phyloP scores from a whole-genome alignment of 2,113 vertebrate genomes.

The Macrotis lagotis region DNA sequence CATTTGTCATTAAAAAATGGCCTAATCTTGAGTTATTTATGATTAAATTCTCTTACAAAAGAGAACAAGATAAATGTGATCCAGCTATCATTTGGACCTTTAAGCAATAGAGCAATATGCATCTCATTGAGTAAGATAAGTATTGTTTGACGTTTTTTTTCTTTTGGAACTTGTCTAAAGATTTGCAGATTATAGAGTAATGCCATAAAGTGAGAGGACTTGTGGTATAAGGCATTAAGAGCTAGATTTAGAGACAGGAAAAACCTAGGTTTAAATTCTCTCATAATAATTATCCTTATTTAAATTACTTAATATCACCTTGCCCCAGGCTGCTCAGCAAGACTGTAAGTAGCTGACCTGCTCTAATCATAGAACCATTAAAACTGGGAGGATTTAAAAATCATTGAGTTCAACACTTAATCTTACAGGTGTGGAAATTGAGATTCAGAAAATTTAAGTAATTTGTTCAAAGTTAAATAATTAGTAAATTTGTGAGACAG shows the following conservation, averaged over 20 bases:
- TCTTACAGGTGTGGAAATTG: background rate
- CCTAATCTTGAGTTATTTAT: background rate
- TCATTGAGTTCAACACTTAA: background rate
- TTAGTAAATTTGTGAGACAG: background rate
- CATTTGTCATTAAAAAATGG: background rate
- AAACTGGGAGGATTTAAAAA: background rate
- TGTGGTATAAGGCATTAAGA: background rate
- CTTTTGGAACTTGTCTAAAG: background rate
- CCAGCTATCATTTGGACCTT: background rate
- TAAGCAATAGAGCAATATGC: background rate
- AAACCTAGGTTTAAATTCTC: background rate
- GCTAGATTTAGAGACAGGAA: background rate
- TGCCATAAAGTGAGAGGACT: background rate
- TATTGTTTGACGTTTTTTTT: background rate
- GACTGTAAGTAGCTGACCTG: too few relatives aligned
- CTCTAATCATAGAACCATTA: background rate
- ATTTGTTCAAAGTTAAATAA: background rate
- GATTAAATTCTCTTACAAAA: background rate
- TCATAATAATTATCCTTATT: background rate
- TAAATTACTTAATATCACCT: background rate
- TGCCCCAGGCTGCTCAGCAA: background rate
- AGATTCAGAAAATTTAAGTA: background rate
- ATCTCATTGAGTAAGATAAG: background rate
- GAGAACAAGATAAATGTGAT: background rate
- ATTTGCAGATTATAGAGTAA: background rate